Base-by-base conservation (phyloP, 1,140 invertebrate genomes). In the Stegodyphus mimosarum region DNA sequence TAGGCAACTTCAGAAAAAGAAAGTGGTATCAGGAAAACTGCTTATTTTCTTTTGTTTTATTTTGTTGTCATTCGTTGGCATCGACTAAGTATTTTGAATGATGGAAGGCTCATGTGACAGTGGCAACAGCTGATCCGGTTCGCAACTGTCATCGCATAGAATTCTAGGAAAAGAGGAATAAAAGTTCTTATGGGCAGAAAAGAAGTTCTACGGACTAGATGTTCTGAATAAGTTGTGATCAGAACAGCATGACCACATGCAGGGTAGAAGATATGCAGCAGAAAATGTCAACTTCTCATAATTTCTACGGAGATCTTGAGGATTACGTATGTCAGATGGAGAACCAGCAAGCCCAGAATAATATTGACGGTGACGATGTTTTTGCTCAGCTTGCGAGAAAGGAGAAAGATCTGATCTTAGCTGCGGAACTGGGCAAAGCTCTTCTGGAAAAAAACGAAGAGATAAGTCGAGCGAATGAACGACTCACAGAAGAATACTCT, bases 381-480 rank as follows among this genome's bases (percentile, higher is more conserved):
- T 94, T 94, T 92, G 93, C 93, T 17, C 94, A 97, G 89, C 91
- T 99, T 33, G 95, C 95, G 88, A 95, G 97, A 91, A 97, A 98
- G 90, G 97, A 98, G 89, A 94, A 95, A 86, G 97, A 99, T 90
- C 93, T 99, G 11, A 93, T 97, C 48, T 91, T 99, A 73, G 97
- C 97, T 0, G 97, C 97, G 1, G 97, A 99, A 90, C 91, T 99
- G 53, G 97, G 97, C 33, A 98, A 98, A 90, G 97, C 97, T 0
- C 91, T 99, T 70, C 91, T 99, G 76, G 97, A 98, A 88, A 96
- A 96, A 89, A 99, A 98, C 90, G 95, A 98, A 89, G 96, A 98
- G 89, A 91, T 99, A 74, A 95, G 94, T 86, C 93, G 94, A 86
- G 95, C 96, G 89, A 95, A 96, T 90, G 97, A 98, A 87, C 92